Base-by-base conservation (phyloP, 2,888 invertebrate species). In the Atethmia centrago region DNA sequence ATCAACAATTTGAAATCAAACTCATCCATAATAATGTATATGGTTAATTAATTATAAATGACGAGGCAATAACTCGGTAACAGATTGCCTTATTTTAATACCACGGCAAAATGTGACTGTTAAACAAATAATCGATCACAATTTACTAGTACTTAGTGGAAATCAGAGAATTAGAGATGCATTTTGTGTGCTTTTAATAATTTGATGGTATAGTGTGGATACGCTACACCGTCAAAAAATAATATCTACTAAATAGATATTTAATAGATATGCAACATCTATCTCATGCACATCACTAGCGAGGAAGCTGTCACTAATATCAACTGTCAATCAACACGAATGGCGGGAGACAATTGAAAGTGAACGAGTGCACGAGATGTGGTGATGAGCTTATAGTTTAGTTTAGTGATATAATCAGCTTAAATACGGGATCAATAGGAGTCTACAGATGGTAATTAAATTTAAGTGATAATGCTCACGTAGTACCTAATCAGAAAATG, bases 1-100 rank as follows among this genome's bases (percentile, higher is more conserved):
- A 28, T 8, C 31, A 45, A 56, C 36, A 56, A 69, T 77, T 64
- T 53, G 14, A 64, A 77, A 77, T 62, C 42, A 55, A 55, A 59
- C 9, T 53, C 64, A 42, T 55, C 40, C 64, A 49, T 49, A 59
- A 40, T 64, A 47, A 77, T 76, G 36, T 25, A 53, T 31, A 69
- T 42, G 40, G 45, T 45, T 51, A n/a, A 71, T 78, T 59, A 78
- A 71, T 65, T 36, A 77, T 19, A 55, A 58, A 59, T 53, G 71
- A 25, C 12, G 62, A 55, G 10, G 21, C 25, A 47, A 53, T 64
- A 47, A 28, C 36, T 56, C 10, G 21, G 36, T 56, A 51, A 55
- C 53, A 65, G 71, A 77, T 64, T 78, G 42, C 14, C 7, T 9
- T 55, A 55, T 64, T 77, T 77, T 59, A 71, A 71, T 36, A 47